Percentiles rank a stretch among this genome's conserved stretches.
These are phyloP conservation scores for Hemitrygon akajei DNA, from an alignment of 2,797 vertebrate species.

Conservation along the genomic window DNA sequence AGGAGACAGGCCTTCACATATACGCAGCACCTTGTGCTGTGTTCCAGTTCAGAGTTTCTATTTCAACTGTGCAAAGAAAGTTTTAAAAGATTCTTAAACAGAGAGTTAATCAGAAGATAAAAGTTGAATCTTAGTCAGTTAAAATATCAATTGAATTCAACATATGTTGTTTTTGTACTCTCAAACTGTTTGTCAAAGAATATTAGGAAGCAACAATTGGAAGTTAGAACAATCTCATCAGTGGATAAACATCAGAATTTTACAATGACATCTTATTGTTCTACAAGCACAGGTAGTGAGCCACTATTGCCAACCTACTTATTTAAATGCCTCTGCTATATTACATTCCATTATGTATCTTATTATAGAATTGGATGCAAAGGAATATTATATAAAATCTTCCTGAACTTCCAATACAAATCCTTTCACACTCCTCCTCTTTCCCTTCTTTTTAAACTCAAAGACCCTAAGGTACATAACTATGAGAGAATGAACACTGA, in stretches of 20 bases:
- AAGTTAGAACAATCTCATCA: background rate
- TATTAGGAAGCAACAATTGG: background rate
- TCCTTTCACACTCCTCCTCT: background rate
- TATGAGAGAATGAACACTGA: background rate
- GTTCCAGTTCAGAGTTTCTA: background rate
- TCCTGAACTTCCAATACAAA: background rate
- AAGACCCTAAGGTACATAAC: background rate
- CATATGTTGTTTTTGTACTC: background rate
- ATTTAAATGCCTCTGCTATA: background rate
- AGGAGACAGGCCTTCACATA: background rate
- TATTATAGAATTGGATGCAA: no score
- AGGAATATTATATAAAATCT: background rate
- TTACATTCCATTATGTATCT: background rate
- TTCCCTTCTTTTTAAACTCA: background rate
- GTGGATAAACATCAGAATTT: background rate
- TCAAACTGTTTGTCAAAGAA: background rate
- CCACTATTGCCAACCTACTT: background rate
- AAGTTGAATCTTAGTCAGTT: background rate
- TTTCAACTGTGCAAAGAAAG: background rate
- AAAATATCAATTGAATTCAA: background rate
- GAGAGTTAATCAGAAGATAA: background rate
- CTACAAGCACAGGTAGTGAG: background rate
- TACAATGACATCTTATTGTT: background rate
- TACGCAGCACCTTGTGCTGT: background rate
- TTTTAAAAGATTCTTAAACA: background rate